A percentile compares a stretch with the other conserved stretches of the same genome.
phyloP scores from a whole-genome alignment of 1,140 invertebrate genomes.

The Tribolium madens region DNA sequence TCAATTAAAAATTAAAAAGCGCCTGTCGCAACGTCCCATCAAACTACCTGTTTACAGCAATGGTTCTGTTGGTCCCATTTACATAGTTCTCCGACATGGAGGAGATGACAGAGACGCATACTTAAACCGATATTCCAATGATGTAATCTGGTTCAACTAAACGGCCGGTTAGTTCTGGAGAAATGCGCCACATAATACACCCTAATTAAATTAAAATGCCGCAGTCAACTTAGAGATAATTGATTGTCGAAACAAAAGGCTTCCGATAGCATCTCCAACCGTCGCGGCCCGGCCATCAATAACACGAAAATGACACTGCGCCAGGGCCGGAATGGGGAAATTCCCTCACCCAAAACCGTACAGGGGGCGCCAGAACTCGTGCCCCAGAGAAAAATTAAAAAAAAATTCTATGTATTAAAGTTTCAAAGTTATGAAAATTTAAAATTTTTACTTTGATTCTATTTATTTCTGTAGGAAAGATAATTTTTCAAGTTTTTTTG shows the following conservation, averaged over 20 bases:
- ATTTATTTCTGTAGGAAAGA: too few species aligned
- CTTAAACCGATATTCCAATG: conserved; percentile 48
- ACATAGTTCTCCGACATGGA: too few species aligned
- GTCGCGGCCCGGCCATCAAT: conserved; percentile 57
- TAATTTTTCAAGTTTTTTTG: too few species aligned
- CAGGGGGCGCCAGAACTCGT: too few species aligned
- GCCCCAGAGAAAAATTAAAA: too few species aligned
- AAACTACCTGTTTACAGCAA: conserved; percentile 29
- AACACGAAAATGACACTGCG: conserved; percentile 58
- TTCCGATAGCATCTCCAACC: conserved; percentile 58
- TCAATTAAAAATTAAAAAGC: conserved; percentile 33
- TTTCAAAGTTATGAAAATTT: too few species aligned
- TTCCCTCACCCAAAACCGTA: not conserved
- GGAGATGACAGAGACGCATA: conserved; percentile 50
- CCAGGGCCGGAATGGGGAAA: conserved; percentile 48
- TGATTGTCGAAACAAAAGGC: conserved; percentile 64
- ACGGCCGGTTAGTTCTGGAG: conserved; percentile 51
- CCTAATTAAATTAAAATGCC: conserved; percentile 63
- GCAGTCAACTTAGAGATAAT: conserved; percentile 60
- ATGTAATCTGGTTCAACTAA: conserved; percentile 55
- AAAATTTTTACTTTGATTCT: too few species aligned
- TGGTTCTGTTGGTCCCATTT: conserved; percentile 26
- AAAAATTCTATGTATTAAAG: too few species aligned
- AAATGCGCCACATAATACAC: conserved; percentile 57
- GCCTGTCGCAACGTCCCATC: conserved; percentile 11